Evolutionary conservation across 2,113 vertebrate species (phyloP).

Genomic region (Triplophysa tibetana): DNA sequence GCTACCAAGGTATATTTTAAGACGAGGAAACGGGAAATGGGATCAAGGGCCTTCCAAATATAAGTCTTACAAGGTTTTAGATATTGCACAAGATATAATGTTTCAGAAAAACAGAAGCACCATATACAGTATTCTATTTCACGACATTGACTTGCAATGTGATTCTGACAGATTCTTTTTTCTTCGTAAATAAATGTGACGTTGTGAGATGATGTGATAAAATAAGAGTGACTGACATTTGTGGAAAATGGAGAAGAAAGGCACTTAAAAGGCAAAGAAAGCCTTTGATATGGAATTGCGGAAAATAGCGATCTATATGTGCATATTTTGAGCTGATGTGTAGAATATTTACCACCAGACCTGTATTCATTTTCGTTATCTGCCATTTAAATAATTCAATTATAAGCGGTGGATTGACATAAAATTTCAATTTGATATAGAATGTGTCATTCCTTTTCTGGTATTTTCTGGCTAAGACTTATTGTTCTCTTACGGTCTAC

Average conservation of each 20-base stretch:
- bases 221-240: constrained; percentile 45
- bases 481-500: no score
- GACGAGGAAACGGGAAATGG: constrained; percentile 42
- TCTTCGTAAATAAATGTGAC: constrained; percentile 41
- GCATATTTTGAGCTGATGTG: constrained; percentile 55
- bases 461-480: no score
- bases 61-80: constrained; percentile 3
- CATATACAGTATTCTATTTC: constrained; percentile 23
- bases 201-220: constrained; percentile 36
- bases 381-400: constrained; percentile 24
- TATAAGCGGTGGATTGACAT: constrained; percentile 14
- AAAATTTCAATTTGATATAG: constrained; percentile 19
- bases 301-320: constrained; percentile 60
- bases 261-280: constrained; percentile 43
- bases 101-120: constrained; percentile 17
- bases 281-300: constrained; percentile 46
- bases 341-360: constrained; percentile 43
- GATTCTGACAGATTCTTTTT: constrained; percentile 31
- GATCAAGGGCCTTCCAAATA: constrained; percentile 44
- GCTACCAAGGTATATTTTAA: constrained; percentile 48
- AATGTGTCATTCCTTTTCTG: neutral
- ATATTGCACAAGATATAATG: constrained; percentile 34
- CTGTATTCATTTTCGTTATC: constrained; percentile 46
- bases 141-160: constrained; percentile 24
- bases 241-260: constrained; percentile 20